These are phyloP conservation scores for Perca fluviatilis DNA, from an alignment of 2,113 vertebrate genomes.

Conservation along the genomic window DNA sequence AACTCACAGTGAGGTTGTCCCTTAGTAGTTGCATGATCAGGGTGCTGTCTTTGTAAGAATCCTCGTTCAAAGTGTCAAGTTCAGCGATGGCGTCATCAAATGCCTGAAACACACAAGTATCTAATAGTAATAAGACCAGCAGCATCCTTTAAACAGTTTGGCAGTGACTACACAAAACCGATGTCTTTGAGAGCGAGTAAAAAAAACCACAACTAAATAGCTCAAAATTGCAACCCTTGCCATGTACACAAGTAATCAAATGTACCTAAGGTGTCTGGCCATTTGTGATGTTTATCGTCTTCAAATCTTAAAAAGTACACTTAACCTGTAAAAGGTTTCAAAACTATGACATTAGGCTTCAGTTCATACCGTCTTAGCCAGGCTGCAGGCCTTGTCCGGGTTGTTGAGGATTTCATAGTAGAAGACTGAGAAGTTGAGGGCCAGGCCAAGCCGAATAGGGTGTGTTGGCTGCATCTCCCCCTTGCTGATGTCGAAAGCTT, in stretches of 20 bases:
- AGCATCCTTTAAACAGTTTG: neutral
- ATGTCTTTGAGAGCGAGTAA: neutral
- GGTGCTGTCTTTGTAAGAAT: conserved; percentile 99
- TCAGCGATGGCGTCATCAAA: conserved; percentile 99
- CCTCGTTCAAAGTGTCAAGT: conserved; percentile 99
- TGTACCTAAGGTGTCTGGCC: neutral
- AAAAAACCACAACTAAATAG: neutral
- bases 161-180: neutral
- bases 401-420: conserved; percentile 99
- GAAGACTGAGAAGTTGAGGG: conserved; percentile 99
- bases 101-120: conserved; percentile 84
- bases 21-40: conserved; percentile 99
- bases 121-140: neutral
- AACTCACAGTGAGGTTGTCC: conserved; percentile 99
- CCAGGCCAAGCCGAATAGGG: conserved; percentile 97
- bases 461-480: conserved; percentile 99
- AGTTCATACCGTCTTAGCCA: conserved; percentile 94
- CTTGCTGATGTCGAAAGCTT: conserved; percentile 99
- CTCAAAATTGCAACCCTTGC: neutral
- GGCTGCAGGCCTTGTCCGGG: conserved; percentile 95
- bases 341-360: neutral
- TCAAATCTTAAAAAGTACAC: neutral
- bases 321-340: neutral
- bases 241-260: neutral
- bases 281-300: neutral